phyloP scores from a whole-genome alignment of 2,113 vertebrate species.

The Stercorarius parasiticus region DNA sequence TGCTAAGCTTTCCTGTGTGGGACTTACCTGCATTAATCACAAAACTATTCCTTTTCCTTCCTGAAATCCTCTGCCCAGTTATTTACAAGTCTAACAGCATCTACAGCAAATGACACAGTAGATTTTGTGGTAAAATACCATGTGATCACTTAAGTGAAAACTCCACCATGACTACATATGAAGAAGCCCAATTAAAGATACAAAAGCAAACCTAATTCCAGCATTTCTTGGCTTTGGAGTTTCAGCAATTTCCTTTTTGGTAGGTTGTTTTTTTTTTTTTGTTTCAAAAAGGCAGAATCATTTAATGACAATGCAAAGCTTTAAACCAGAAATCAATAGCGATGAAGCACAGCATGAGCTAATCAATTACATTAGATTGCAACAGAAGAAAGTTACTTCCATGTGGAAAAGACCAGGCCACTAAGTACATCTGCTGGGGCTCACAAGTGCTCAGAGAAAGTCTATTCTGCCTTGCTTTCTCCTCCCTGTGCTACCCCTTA shows the following conservation, averaged over 20 bases:
- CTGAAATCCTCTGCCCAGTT: not conserved
- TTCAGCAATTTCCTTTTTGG: not conserved
- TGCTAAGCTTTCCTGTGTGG: not conserved
- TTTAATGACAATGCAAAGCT: not conserved
- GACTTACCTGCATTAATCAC: not conserved
- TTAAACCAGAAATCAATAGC: not conserved
- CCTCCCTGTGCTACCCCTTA: accelerated
- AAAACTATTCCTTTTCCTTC: not conserved
- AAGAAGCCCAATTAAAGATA: not conserved
- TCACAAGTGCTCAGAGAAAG: not conserved
- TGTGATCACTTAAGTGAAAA: not conserved
- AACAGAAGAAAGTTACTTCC: not conserved
- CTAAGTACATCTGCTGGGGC: not conserved
- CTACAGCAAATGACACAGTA: not conserved
- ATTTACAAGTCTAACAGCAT: not conserved
- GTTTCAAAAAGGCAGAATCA: not conserved
- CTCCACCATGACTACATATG: not conserved
- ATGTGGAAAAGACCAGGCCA: not conserved
- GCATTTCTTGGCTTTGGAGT: not conserved
- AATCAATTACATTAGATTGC: not conserved
- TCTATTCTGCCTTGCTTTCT: not conserved
- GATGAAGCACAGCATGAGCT: not conserved
- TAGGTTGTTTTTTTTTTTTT: not conserved
- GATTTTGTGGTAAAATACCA: not conserved
- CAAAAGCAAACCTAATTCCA: not conserved